Percentiles rank a stretch among this genome's conserved stretches.
Conservation (phyloP, 37 sponge, comb jelly and placozoan genomes). For the Bolinopsis microptera region DNA sequence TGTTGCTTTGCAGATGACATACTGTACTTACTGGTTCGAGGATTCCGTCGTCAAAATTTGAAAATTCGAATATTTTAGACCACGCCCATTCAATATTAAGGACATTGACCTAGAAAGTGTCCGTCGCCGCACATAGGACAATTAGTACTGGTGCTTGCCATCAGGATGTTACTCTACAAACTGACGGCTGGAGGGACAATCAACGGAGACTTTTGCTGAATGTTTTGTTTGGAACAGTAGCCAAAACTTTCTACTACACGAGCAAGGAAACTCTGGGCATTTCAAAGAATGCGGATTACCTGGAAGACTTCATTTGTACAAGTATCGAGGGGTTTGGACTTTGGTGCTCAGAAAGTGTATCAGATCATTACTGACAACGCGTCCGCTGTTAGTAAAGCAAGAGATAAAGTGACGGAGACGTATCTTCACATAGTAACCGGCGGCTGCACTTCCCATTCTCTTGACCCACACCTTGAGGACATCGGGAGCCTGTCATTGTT, state of each 20-base stretch:
- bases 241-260: neutral
- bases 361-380: neutral
- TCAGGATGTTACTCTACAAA: neutral
- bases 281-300: neutral
- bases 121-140: too few species aligned
- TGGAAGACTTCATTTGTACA: neutral
- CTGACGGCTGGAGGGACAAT: neutral
- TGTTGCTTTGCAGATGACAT: too few species aligned
- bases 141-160: too few species aligned
- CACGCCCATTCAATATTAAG: too few species aligned
- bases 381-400: neutral
- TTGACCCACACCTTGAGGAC: neutral
- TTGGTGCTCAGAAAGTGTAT: neutral
- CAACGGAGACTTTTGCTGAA: neutral
- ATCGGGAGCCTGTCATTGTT: neutral
- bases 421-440: neutral
- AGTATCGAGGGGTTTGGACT: neutral
- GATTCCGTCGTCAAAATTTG: too few species aligned
- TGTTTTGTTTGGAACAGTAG: neutral
- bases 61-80: too few species aligned
- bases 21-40: too few species aligned
- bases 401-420: neutral
- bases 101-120: too few species aligned
- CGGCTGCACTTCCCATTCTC: neutral
- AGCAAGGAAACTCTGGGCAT: neutral